phyloP scores from a whole-genome alignment of 1,140 invertebrate genomes.

The Oedothorax gibbosus region DNA sequence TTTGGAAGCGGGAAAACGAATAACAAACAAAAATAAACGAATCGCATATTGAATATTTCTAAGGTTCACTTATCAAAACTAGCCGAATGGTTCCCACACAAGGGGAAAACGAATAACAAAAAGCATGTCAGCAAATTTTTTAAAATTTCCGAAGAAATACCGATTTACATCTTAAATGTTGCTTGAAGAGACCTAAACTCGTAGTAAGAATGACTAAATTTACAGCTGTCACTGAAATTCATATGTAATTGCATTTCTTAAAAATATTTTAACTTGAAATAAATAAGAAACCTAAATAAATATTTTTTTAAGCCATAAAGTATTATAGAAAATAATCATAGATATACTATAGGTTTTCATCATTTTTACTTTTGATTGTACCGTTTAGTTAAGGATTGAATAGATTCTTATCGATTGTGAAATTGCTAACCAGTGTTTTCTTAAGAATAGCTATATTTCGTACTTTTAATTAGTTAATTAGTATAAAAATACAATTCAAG shows the following conservation, averaged over 20 bases:
- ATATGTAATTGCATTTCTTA: slow-evolving; percentile 45
- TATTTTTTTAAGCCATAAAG: no score
- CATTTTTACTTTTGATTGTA: no score
- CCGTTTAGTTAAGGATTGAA: no score
- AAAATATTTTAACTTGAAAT: slow-evolving; percentile 22
- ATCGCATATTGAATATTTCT: neutral
- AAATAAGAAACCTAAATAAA: neutral
- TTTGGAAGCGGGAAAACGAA: no score
- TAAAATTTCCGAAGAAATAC: neutral
- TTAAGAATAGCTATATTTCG: no score
- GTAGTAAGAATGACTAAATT: slow-evolving; percentile 37
- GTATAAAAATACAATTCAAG: no score
- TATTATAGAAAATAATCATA: no score
- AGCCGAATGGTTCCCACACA: neutral
- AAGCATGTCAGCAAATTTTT: neutral
- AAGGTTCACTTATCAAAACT: no score
- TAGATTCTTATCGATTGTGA: no score
- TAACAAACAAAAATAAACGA: neutral
- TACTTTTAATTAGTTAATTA: no score
- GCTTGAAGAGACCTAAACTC: slow-evolving; percentile 24
- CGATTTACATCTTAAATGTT: neutral
- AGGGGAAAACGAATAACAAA: neutral
- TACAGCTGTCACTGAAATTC: slow-evolving; percentile 24
- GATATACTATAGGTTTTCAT: no score
- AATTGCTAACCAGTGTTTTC: no score